Conservation (phyloP, 2,888 invertebrate genomes). For the Byasa hedistus region DNA sequence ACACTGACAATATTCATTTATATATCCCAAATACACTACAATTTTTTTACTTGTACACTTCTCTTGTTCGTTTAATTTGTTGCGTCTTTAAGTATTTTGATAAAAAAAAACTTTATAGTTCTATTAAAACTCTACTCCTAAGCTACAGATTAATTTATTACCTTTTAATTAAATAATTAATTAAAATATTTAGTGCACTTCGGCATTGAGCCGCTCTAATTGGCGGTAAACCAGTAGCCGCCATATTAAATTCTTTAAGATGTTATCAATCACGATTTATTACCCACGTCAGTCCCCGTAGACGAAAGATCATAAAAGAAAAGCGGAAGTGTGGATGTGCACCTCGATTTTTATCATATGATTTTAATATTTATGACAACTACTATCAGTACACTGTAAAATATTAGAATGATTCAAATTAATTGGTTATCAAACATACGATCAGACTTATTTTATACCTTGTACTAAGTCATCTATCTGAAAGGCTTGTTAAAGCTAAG, state of each 20-base stretch:
- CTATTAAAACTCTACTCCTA: background rate
- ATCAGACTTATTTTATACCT: no score
- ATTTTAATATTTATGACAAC: background rate
- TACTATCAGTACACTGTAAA: background rate
- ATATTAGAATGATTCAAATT: background rate
- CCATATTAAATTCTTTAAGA: conserved; percentile 18
- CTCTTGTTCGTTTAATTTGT: no score
- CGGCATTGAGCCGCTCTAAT: conserved; percentile 14
- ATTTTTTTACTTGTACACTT: no score
- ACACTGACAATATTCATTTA: no score
- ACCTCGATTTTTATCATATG: conserved; percentile 10
- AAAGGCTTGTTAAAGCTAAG: no score
- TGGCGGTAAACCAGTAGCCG: conserved; percentile 20
- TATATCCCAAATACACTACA: no score
- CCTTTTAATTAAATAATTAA: conserved; percentile 8
- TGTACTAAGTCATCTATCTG: no score
- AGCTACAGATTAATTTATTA: conserved; percentile 1
- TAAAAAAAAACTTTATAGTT: background rate
- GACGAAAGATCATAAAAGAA: conserved; percentile 4
- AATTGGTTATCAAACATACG: background rate
- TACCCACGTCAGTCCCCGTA: conserved; percentile 3
- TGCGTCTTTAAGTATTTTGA: no score
- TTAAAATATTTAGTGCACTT: background rate
- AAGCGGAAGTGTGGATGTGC: conserved; percentile 9
- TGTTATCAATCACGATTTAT: conserved; percentile 14